A percentile compares a stretch with the other conserved stretches of the same genome.
Evolutionary conservation across 2,888 invertebrate species (phyloP).

Genomic region (Drosophila acutilabella): DNA sequence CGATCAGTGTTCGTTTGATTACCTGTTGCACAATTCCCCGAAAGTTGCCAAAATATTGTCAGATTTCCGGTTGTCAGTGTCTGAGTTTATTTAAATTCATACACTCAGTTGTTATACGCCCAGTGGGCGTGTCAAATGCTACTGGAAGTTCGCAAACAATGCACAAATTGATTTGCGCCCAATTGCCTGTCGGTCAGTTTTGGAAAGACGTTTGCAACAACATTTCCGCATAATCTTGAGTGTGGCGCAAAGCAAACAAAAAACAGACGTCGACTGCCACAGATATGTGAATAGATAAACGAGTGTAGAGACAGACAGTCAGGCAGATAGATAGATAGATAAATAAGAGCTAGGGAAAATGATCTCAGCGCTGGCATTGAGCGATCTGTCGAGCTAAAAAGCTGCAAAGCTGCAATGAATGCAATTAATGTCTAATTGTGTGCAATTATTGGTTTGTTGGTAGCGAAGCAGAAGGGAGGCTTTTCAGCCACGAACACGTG

Average conservation of each 20-base stretch:
- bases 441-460: conserved; percentile 63
- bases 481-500: conserved; percentile 54
- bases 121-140: conserved; percentile 16
- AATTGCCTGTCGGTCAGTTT: conserved; percentile 26
- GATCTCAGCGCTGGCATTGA: conserved; percentile 65
- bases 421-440: conserved; percentile 79
- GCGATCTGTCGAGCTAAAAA: conserved; percentile 16
- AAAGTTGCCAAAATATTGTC: conserved; percentile 45
- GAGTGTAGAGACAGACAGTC: conserved; percentile 13
- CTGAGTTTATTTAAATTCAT: conserved; percentile 22
- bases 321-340: conserved; percentile 14
- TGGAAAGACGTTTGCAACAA: conserved; percentile 59
- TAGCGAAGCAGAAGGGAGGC: conserved; percentile 1
- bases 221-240: conserved; percentile 66
- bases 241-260: conserved; percentile 47
- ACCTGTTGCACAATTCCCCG: conserved; percentile 60
- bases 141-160: conserved; percentile 24
- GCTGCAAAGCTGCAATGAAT: conserved; percentile 57
- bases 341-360: conserved; percentile 39
- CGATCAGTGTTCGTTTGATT: conserved; percentile 25
- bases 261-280: conserved; percentile 44
- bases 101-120: conserved; percentile 33
- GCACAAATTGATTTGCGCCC: conserved; percentile 41
- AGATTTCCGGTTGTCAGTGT: conserved; percentile 42
- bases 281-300: conserved; percentile 23